phyloP scores from a whole-genome alignment of 2,797 vertebrate genomes.

The Gambusia yucatana region DNA sequence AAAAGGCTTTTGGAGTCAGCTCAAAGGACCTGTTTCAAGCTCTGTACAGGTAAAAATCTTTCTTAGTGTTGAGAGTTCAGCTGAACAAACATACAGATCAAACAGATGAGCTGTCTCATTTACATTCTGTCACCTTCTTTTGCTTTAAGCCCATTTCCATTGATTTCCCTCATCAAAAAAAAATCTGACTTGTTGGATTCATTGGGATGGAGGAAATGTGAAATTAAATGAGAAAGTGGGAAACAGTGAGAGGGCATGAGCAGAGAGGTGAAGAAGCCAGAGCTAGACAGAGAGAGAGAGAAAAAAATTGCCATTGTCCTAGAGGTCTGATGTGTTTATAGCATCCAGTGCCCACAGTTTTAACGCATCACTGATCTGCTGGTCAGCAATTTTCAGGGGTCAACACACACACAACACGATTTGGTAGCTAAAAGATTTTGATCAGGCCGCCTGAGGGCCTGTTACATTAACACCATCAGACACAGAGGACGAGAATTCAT shows the following conservation, averaged over 20 bases:
- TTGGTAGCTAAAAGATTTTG: constrained; percentile 54
- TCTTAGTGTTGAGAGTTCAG: constrained; percentile 14
- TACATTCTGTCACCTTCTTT: constrained; percentile 42
- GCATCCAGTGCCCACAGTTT: constrained; percentile 54
- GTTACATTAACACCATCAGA: constrained; percentile 6
- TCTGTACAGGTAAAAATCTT: constrained; percentile 86
- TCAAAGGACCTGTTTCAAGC: constrained; percentile 86
- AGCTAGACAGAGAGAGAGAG: constrained; percentile 19
- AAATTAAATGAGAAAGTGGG: not conserved
- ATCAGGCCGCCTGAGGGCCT: constrained; percentile 26
- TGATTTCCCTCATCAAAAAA: constrained; percentile 12
- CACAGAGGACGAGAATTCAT: constrained; percentile 18
- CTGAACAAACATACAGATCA: constrained; percentile 14
- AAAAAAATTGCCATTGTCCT: constrained; percentile 53
- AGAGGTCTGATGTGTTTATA: constrained; percentile 59
- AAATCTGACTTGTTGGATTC: constrained; percentile 46
- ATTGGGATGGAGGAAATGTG: constrained; percentile 46
- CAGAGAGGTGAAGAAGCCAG: constrained; percentile 52
- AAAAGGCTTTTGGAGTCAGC: constrained; percentile 84
- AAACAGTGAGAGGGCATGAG: not conserved
- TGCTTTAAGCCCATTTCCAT: constrained; percentile 44
- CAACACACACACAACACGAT: constrained; percentile 47
- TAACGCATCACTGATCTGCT: constrained; percentile 58
- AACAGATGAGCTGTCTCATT: constrained; percentile 43
- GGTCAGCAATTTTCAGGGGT: constrained; percentile 66